Base-by-base conservation (phyloP, 2,888 invertebrate genomes). In the Anthophora plumipes region DNA sequence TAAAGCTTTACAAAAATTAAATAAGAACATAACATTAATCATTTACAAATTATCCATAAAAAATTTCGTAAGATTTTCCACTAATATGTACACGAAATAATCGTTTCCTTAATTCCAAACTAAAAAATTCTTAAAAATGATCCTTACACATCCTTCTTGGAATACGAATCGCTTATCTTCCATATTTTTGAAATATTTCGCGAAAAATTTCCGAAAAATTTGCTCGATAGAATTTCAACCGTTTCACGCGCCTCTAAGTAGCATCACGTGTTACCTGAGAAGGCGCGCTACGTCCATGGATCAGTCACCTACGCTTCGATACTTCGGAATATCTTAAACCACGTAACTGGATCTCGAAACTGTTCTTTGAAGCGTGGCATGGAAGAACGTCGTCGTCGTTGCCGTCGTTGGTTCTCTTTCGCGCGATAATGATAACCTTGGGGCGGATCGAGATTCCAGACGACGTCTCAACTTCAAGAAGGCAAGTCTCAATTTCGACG, bases 311-410 rank as follows among this genome's bases (percentile, higher is more conserved):
- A 82, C 76, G 76, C 74, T 76, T 76, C 71, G 57, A 74, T 71
- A 72, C 80, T 64, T 72, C 76, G 70, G 70, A 80, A 75, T 80
- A 76, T 80, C 71, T 82, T 71, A 75, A 76, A 68, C 71, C 68
- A 20, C 67, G 82, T 80, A 82, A 82, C 80, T 80, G 80, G 82
- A 80, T 82, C 80, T 75, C 37, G 46, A 43, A 52, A 68, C 52
- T 67, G 80, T 82, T 68, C 71, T 71, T 81, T 75, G 81, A 80
- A 66, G 54, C 55, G 43, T 50, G 52, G 80, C 20, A 50, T 31
- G 60, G 59, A 60, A 73, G 72, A 73, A 64, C 72, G 20, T 6
- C 22, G 37, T 66, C 12, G 68, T 50, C 48, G 37, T n/a, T 14
- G 43, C 39, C 37, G 50, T n/a, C 14, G 77, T 64, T 64, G 2